These are phyloP conservation scores for Morpho achilles DNA, from an alignment of 2,888 invertebrate species.

Conservation along the genomic window DNA sequence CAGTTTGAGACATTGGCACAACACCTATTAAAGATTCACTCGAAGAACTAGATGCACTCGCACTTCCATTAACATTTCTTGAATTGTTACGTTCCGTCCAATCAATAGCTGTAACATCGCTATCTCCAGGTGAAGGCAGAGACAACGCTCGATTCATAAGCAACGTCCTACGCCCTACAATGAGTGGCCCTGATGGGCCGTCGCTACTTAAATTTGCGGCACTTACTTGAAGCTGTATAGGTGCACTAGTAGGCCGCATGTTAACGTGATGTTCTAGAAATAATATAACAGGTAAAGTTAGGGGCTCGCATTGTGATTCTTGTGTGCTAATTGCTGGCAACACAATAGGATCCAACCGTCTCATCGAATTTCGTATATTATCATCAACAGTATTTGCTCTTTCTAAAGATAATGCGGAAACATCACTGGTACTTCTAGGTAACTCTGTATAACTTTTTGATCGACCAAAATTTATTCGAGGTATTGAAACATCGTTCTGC, in stretches of 20 bases:
- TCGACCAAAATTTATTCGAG: constrained; percentile 44
- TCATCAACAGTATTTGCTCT: constrained; percentile 55
- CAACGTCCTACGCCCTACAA: constrained; percentile 63
- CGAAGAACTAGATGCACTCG: constrained; percentile 63
- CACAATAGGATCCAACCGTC: constrained; percentile 66
- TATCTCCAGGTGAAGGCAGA: constrained; percentile 65
- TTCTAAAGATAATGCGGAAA: constrained; percentile 47
- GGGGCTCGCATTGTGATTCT: constrained; percentile 52
- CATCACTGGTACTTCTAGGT: constrained; percentile 46
- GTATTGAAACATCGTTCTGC: constrained; percentile 39
- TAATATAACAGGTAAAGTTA: constrained; percentile 68
- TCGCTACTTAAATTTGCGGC: constrained; percentile 67
- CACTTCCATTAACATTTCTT: constrained; percentile 57
- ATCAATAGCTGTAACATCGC: constrained; percentile 57
- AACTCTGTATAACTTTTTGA: constrained; percentile 68
- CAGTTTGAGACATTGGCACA: constrained; percentile 41
- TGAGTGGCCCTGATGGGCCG: constrained; percentile 62
- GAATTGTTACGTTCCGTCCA: constrained; percentile 63
- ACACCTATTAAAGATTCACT: constrained; percentile 57
- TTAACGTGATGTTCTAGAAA: constrained; percentile 70
- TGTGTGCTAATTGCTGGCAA: constrained; percentile 58
- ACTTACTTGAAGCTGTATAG: constrained; percentile 69
- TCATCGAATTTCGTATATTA: constrained; percentile 64
- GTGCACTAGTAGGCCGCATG: constrained; percentile 68
- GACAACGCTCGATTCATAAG: constrained; percentile 68